Base-by-base conservation (phyloP, 2,797 vertebrate species). In the Myotis findleyi region DNA sequence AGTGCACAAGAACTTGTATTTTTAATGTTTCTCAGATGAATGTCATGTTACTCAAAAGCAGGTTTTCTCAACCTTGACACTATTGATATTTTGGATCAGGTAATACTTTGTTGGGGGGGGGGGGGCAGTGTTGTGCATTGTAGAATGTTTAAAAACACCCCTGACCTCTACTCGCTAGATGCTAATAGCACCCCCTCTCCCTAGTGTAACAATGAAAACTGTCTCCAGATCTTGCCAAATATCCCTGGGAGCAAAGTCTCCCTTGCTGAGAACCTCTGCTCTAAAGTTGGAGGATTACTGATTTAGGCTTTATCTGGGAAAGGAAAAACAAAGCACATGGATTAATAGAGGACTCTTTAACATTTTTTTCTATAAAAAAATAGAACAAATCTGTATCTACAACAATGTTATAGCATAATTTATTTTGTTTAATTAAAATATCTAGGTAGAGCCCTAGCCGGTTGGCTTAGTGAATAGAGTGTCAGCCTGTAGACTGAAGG, bases 361-460 rank as follows among this genome's bases (percentile, higher is more conserved):
- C 17, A 9, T 36, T 36, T n/a, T 71, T 66, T 47, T 41, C 53
- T 86, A 47, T 55, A 51, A 84, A 91, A 91, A 93, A 79, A 80
- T 5, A 36, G 13, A 81, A 25, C 49, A 81, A 83, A 69, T 89
- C 33, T 36, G 18, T 57, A 62, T 69, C 18, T 18, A 66, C 55
- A 25, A 76, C 87, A 79, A 72, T 71, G 4, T 55, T 59, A 82
- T 7, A 81, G 38, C n/a, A 51, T 84, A 13, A 73, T 88, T 91
- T 73, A 69, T 64, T 55, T 30, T 79, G 14, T 41, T 87, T 92
- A 76, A 89, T 89, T 86, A 92, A 92, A 66, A 38, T 47, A 53
- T 71, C 7, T 66, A 68, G 69, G n/a, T 59, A 64, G 41, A 94
- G 10, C 59, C 27, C 13, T 62, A 62, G 27, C 12, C 27, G 1